Base-by-base conservation (phyloP, 1,140 invertebrate species). In the Pseudoatta argentina region DNA sequence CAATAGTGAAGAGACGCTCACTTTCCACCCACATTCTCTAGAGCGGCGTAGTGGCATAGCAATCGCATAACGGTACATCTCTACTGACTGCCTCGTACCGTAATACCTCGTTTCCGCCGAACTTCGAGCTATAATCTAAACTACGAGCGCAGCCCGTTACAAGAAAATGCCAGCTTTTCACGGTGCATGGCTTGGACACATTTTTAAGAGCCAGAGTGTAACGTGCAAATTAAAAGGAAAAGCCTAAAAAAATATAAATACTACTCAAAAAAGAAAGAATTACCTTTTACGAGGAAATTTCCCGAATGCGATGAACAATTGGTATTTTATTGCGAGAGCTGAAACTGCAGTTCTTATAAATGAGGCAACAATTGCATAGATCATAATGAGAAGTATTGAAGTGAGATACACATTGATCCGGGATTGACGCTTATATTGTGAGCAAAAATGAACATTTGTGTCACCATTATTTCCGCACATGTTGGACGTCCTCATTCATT, bases 41-140 rank as follows among this genome's bases (percentile, higher is more conserved):
- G 87, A 87, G 88, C 89, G 82, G 90, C 90, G 86, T 87, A 90
- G 87, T 86, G 88, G 94, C 92, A 94, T 94, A 94, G 92, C 92
- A 94, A 94, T 94, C 92, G 91, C 87, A 88, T 94, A 94, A 94
- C 94, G 94, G 94, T 93, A 94, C 79, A 83, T 59, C 83, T 75
- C 21, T 51, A 63, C 87, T 63, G 72, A 77, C 67, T 86, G 78
- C 86, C 78, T 86, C 88, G 91, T 94, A 93, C 93, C 91, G 89
- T 92, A 91, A 91, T 90, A 79, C 39, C 89, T 90, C 83, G 92
- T 93, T 91, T 94, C 87, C 85, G 73, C 71, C 79, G 86, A 82
- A 87, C 48, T 85, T 85, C 59, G 48, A 78, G 53, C 53, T 59
- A 53, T 48, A 66, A 66, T 75, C 71, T 34, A 27, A 75, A 63